Conservation (phyloP, 2,888 invertebrate species). For the Octonoba sinensis region DNA sequence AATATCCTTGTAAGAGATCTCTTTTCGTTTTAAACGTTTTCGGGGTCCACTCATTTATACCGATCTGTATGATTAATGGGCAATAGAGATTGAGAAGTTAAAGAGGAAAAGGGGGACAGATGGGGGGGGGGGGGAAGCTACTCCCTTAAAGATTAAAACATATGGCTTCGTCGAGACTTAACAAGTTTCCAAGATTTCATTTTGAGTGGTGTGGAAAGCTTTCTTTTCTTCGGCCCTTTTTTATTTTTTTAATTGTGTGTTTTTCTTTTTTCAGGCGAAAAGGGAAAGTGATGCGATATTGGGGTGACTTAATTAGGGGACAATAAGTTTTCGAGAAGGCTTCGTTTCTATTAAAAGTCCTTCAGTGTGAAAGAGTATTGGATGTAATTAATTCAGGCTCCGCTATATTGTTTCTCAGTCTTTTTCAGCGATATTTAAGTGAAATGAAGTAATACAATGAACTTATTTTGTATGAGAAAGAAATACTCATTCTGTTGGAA, state of each 20-base stretch:
- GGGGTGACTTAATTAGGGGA: constrained; percentile 53
- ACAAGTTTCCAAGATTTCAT: constrained; percentile 64
- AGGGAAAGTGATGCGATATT: constrained; percentile 53
- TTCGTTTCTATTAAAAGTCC: constrained; percentile 27
- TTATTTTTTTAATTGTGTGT: constrained; percentile 7
- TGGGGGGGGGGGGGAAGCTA: background rate
- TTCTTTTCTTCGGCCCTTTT: background rate
- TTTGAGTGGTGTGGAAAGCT: constrained; percentile 50
- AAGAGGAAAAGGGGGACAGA: constrained; percentile 17
- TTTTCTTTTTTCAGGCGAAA: constrained; percentile 20
- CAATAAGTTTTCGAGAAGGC: constrained; percentile 34
- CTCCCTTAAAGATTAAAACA: constrained; percentile 60
- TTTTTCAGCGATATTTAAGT: no score
- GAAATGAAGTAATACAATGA: no score
- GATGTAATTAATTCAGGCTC: constrained; percentile 15
- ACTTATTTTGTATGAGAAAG: no score
- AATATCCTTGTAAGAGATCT: constrained; percentile 42
- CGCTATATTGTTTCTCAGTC: no score
- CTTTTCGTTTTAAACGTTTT: constrained; percentile 59
- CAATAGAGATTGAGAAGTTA: constrained; percentile 51
- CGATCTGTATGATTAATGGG: constrained; percentile 56
- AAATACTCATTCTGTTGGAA: no score
- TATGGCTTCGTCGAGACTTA: constrained; percentile 58
- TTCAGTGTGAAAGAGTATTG: constrained; percentile 23
- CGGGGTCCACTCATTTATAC: constrained; percentile 45